Base-by-base conservation (phyloP, 1,140 invertebrate species). In the Bombus pascuorum region DNA sequence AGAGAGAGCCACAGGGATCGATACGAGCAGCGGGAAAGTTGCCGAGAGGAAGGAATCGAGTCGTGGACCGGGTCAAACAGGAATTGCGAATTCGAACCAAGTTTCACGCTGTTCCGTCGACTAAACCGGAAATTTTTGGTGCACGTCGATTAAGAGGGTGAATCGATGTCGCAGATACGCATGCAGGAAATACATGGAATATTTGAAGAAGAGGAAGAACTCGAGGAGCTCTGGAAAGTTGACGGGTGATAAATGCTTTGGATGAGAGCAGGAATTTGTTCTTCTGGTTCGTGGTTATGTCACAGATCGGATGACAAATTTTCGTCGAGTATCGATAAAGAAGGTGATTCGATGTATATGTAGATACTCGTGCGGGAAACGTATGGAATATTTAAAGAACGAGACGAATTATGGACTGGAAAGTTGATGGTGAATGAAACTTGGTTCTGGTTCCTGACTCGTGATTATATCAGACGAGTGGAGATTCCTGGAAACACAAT, bases 21-120 rank as follows among this genome's bases (percentile, higher is more conserved):
- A 68, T 74, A 74, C 39, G 15, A 22, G 39, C 25, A 9, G 34
- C 66, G 70, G 77, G 75, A 73, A 72, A 71, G 37, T 42, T 34
- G 32, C 10, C 34, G 28, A 42, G 73, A 57, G 66, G 37, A 47
- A 79, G 75, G 66, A 57, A 79, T 22, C 25, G 65, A 70, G 44
- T 32, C 47, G 25, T 65, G 75, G 57, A 62, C 37, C 28, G 34
- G 37, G 22, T 47, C 53, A 34, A 59, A 8, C 3, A 39, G 18
- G 13, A 25, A 76, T 39, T n/a, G 12, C n/a, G 3, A n/a, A 65
- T n/a, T 65, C 12, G 62, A 65, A 22, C 47, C 47, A 65, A n/a
- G 12, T 28, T 59, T 28, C 22, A 25, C 57, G 25, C 9, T 25
- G 57, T 28, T 25, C 57, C 25, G 22, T 28, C 9, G 3, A 59